These are phyloP conservation scores for Ooceraea biroi DNA, from an alignment of 1,140 invertebrate species.

Conservation along the genomic window DNA sequence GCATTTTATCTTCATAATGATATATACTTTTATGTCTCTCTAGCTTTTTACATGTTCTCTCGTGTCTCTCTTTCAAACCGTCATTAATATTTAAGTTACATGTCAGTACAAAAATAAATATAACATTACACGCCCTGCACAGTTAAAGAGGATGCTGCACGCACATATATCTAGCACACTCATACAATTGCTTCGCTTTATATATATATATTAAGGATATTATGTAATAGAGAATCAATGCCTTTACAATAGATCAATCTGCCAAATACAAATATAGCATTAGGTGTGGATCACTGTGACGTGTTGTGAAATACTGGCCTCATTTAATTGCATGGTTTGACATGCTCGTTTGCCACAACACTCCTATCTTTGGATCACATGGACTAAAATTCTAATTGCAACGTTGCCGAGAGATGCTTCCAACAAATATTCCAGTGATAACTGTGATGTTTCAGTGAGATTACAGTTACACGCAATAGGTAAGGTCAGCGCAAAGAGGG, in stretches of 20 bases:
- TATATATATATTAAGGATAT: constrained; percentile 39
- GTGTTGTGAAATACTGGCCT: constrained; percentile 83
- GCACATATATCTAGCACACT: not conserved
- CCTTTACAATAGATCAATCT: constrained; percentile 80
- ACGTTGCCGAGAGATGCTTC: constrained; percentile 19
- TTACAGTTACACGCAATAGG: not conserved
- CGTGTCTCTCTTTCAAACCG: not conserved
- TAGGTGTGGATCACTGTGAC: constrained; percentile 68
- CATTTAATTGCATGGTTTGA: constrained; percentile 80
- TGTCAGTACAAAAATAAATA: constrained; percentile 17
- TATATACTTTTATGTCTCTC: not conserved
- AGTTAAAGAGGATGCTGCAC: constrained; percentile 44
- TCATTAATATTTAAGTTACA: constrained; percentile 28
- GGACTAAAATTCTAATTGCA: constrained; percentile 74
- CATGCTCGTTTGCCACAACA: constrained; percentile 64
- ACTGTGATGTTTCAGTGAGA: not conserved
- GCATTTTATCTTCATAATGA: not conserved
- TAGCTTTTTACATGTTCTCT: not conserved
- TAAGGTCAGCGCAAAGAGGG: constrained; percentile 6
- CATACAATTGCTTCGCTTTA: constrained; percentile 46
- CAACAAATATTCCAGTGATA: constrained; percentile 20
- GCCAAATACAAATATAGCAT: constrained; percentile 85
- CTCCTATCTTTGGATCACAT: constrained; percentile 81
- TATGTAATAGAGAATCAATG: constrained; percentile 74
- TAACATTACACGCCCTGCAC: too few relatives aligned